Evolutionary conservation across 1,140 invertebrate species (phyloP).

Genomic region (Drosophila persimilis): DNA sequence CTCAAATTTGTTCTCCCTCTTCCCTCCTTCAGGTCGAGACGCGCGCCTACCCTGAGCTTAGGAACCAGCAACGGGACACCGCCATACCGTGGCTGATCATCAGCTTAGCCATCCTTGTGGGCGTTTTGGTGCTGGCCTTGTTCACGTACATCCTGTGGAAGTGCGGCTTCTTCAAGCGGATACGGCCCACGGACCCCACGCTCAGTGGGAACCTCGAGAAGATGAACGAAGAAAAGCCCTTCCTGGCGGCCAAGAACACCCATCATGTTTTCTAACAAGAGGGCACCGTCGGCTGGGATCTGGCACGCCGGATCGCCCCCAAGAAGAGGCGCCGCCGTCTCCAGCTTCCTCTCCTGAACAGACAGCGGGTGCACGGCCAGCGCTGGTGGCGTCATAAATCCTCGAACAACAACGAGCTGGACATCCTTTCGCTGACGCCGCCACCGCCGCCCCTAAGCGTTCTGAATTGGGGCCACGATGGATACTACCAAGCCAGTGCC

Average conservation of each 20-base stretch:
- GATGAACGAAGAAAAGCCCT: conserved; percentile 87
- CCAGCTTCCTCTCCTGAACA: conserved; percentile 30
- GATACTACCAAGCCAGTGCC: conserved; percentile 67
- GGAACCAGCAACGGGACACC: conserved; percentile 87
- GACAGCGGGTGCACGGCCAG: neutral
- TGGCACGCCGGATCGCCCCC: conserved; percentile 66
- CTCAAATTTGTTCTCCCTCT: conserved; percentile 27
- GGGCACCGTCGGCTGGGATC: conserved; percentile 81
- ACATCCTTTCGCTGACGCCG: conserved; percentile 59
- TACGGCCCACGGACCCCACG: conserved; percentile 89
- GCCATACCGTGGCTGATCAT: conserved; percentile 92
- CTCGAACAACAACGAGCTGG: conserved; percentile 34
- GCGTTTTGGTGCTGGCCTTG: conserved; percentile 90
- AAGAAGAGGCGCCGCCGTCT: conserved; percentile 52
- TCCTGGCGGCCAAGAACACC: conserved; percentile 71
- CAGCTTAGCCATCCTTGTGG: conserved; percentile 90
- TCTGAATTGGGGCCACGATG: conserved; percentile 62
- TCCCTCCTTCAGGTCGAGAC: conserved; percentile 88
- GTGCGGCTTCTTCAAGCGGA: conserved; percentile 94
- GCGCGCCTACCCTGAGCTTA: conserved; percentile 90
- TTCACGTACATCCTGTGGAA: conserved; percentile 92
- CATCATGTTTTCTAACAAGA: conserved; percentile 82
- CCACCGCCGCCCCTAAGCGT: conserved; percentile 69
- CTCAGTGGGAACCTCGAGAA: conserved; percentile 92
- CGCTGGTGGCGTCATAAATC: conserved; percentile 13